Evolutionary conservation across 2,797 vertebrate genomes (phyloP).

Genomic region (Characodon lateralis): DNA sequence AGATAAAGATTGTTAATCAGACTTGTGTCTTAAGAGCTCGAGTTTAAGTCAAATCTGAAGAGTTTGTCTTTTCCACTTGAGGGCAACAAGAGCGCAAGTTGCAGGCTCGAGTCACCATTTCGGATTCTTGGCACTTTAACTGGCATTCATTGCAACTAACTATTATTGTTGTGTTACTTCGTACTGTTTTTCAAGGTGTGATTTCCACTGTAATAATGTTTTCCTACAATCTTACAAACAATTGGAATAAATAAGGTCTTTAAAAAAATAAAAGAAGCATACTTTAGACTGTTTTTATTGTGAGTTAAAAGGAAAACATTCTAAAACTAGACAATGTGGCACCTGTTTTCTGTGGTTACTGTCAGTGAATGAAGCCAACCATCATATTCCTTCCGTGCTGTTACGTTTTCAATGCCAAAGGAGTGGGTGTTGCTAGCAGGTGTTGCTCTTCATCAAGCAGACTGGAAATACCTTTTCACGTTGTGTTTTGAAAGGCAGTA

Average conservation of each 20-base stretch:
- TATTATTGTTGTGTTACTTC: not conserved
- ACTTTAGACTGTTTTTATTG: not conserved
- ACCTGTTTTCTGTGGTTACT: constrained; percentile 9
- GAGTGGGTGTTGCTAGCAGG: constrained; percentile 37
- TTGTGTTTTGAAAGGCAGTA: constrained; percentile 17
- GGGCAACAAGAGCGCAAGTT: not conserved
- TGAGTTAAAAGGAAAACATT: not conserved
- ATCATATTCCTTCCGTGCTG: constrained; percentile 13
- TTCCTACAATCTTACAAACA: not conserved
- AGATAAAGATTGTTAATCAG: not conserved
- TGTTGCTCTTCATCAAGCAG: constrained; percentile 37
- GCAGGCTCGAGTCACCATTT: not conserved
- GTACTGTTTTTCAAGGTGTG: not conserved
- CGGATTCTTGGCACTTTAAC: not conserved
- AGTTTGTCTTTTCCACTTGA: not conserved
- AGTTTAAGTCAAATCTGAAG: not conserved
- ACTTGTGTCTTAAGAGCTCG: not conserved
- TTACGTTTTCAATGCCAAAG: constrained; percentile 33
- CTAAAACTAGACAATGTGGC: constrained; percentile 4
- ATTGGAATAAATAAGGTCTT: not conserved
- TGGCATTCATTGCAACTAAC: not conserved
- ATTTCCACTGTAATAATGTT: not conserved
- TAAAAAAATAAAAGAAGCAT: not conserved
- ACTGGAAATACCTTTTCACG: constrained; percentile 43
- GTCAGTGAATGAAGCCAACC: constrained; percentile 23